Base-by-base conservation (phyloP, 2,113 vertebrate genomes). In the Lycocorax pyrrhopterus region DNA sequence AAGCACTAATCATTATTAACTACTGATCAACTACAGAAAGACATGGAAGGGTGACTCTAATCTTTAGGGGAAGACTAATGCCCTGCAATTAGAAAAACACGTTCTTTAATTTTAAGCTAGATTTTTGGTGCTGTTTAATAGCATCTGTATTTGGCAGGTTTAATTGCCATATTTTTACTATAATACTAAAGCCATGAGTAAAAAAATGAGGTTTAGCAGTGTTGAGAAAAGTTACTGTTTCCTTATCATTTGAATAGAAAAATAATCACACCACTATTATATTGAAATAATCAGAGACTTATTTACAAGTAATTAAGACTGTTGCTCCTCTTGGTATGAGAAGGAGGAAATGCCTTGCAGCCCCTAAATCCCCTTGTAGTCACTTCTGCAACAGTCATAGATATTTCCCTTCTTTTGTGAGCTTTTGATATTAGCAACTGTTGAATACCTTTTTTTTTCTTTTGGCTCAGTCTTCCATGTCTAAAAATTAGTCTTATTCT, bases 151-250 rank as follows among this genome's bases (percentile, higher is more conserved):
- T 95, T 95, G 76, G 46, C 67, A 95, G 47, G 76, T 96, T 97
- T 93, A 89, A 94, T 82, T 96, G 63, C 51, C 75, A 56, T n/a
- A 33, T 56, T 74, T 97, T 93, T 96, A 47, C 66, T 94, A 41
- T 83, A 35, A 80, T 37, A 84, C 51, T 80, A 96, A 97, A 96
- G 35, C 35, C 9, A 20, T 16, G 20, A 64, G 21, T 43, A 39
- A 94, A 78, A 78, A 89, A 59, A 10, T 23, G 16, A 58, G 15
- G 37, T 67, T 78, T 58, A 85, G 13, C 1, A 2, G 10, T n/a
- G 9, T 53, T 93, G 55, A 87, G 52, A 59, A 82, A 72, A 67
- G 4, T n/a, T 66, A n/a, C 22, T 27, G 3, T 75, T 88, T 93
- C 22, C 29, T 52, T 78, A 41, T 32, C 0, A 9, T 83, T 84